phyloP scores from a whole-genome alignment of 92 coral and sea anemone genomes.

The Bergia puertoricense region DNA sequence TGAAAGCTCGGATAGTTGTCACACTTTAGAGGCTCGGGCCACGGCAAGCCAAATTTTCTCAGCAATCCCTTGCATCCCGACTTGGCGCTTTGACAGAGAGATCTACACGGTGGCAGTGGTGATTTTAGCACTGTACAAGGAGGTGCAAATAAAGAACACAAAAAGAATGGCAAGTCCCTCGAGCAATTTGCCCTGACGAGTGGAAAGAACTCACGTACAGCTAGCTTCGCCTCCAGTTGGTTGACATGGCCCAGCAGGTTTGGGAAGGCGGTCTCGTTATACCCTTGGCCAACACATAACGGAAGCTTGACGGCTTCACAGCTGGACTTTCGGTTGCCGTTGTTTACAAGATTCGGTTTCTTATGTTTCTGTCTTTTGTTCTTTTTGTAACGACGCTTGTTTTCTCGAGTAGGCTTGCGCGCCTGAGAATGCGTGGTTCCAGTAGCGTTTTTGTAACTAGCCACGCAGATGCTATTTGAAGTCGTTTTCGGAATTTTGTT shows the following conservation, averaged over 20 bases:
- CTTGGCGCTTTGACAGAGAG: constrained; percentile 19
- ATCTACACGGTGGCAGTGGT: constrained; percentile 26
- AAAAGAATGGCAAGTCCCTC: neutral
- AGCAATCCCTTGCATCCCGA: constrained; percentile 1
- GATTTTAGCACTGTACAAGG: neutral
- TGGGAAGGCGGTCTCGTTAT: constrained; percentile 6
- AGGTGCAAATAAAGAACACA: constrained; percentile 20
- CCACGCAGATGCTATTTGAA: neutral
- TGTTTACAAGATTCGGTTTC: neutral
- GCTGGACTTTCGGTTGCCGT: neutral
- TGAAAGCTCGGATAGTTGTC: neutral
- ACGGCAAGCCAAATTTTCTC: neutral
- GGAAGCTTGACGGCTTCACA: constrained; percentile 17
- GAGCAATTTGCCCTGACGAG: constrained; percentile 33
- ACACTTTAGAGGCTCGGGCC: constrained; percentile 25
- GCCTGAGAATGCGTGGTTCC: neutral
- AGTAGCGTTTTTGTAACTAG: constrained; percentile 4
- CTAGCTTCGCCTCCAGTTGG: neutral
- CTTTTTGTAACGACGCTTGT: constrained; percentile 24
- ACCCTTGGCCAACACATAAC: neutral
- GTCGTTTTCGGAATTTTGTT: constrained; percentile 33
- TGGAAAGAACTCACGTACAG: neutral
- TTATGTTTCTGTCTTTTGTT: neutral
- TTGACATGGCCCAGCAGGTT: constrained; percentile 15
- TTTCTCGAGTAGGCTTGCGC: neutral